A percentile compares a stretch with the other conserved stretches of the same genome.
Conservation (phyloP, 1,140 invertebrate species). For the Platorchestia sp. region DNA sequence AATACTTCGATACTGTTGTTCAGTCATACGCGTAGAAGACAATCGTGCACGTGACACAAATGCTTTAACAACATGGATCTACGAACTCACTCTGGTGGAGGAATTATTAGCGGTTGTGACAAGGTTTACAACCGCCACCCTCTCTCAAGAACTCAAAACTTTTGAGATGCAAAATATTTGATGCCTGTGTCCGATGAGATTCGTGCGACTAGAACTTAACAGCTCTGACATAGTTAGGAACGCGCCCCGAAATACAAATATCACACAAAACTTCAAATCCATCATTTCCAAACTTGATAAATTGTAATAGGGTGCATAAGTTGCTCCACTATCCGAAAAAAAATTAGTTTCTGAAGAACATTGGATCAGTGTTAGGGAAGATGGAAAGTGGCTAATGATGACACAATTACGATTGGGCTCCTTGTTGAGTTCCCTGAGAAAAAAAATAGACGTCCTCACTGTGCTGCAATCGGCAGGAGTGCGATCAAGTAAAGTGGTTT, state of each 20-base stretch:
- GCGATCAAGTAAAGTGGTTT: background rate
- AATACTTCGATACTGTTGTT: too few relatives aligned
- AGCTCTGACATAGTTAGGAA: background rate
- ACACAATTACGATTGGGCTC: background rate
- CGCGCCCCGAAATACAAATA: background rate
- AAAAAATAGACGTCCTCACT: background rate
- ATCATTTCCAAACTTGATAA: background rate
- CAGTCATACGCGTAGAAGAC: too few relatives aligned
- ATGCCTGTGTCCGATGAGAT: too few relatives aligned
- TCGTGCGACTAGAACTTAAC: background rate
- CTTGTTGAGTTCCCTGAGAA: background rate
- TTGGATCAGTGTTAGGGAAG: background rate
- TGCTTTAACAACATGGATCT: too few relatives aligned
- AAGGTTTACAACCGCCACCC: too few relatives aligned
- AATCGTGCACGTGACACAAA: too few relatives aligned
- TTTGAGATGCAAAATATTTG: too few relatives aligned
- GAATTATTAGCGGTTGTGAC: too few relatives aligned
- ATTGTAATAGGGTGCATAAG: background rate
- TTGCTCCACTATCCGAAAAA: too few relatives aligned
- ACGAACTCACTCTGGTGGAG: too few relatives aligned
- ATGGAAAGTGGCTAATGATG: background rate
- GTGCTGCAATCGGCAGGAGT: background rate
- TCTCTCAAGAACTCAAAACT: too few relatives aligned
- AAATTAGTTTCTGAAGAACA: background rate
- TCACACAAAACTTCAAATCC: background rate